A percentile compares a stretch with the other conserved stretches of the same genome.
Conservation (phyloP, 1,140 invertebrate genomes). For the Drosophila lowei region DNA sequence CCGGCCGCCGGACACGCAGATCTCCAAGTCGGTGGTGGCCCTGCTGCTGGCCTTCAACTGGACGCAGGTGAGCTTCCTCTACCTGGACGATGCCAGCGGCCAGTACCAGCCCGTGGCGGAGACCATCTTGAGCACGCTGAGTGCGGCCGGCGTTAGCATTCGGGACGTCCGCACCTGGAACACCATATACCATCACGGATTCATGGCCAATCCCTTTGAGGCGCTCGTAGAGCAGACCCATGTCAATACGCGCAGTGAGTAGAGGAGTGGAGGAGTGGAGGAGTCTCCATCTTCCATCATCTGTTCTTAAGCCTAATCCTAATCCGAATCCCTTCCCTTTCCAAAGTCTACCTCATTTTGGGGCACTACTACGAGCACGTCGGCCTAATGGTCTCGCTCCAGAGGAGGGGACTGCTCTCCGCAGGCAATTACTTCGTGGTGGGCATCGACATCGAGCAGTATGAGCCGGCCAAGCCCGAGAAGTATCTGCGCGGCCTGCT, state of each 20-base stretch:
- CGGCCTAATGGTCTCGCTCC: constrained; percentile 91
- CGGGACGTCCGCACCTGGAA: constrained; percentile 88
- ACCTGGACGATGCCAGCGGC: constrained; percentile 88
- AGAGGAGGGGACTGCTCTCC: constrained; percentile 91
- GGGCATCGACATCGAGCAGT: constrained; percentile 92
- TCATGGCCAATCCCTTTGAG: constrained; percentile 90
- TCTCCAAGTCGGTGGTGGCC: constrained; percentile 93
- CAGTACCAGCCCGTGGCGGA: constrained; percentile 89
- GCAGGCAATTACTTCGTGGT: constrained; percentile 86
- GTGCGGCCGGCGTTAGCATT: constrained; percentile 87
- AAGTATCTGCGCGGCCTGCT: constrained; percentile 90
- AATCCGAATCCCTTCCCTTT: constrained; percentile 36
- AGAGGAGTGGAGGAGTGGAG: not conserved
- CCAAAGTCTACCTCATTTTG: constrained; percentile 95
- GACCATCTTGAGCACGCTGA: constrained; percentile 88
- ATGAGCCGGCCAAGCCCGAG: constrained; percentile 89
- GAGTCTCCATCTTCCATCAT: not conserved
- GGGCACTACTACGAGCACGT: constrained; percentile 94
- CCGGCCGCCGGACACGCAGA: constrained; percentile 95
- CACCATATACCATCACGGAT: constrained; percentile 90
- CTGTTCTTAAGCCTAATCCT: not conserved
- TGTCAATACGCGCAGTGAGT: constrained; percentile 91
- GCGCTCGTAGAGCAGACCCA: constrained; percentile 90
- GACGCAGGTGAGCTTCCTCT: constrained; percentile 89
- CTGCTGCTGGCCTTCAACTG: constrained; percentile 91